Conservation (phyloP, 2,113 vertebrate species). For the Nannobrachium achirus region DNA sequence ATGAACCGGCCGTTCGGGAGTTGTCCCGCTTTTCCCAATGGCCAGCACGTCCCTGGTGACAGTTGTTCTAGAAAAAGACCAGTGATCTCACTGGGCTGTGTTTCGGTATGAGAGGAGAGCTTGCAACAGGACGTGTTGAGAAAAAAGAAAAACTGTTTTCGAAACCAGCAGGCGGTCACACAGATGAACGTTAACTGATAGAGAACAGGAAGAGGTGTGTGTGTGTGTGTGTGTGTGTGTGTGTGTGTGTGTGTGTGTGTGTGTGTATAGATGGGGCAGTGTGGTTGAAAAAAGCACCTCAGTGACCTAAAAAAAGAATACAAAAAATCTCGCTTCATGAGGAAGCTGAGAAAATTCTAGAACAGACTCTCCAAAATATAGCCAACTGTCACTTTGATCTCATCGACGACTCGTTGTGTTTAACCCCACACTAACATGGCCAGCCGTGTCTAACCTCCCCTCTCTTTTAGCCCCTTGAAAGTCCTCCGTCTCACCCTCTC, state of each 20-base stretch:
- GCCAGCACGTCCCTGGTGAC: too few species aligned
- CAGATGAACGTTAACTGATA: conserved; percentile 45
- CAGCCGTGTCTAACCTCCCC: neutral
- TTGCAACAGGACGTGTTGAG: conserved; percentile 31
- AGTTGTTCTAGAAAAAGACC: too few species aligned
- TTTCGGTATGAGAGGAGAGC: conserved; percentile 15
- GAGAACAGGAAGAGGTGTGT: conserved; percentile 65
- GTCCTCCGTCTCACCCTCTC: conserved; percentile 14
- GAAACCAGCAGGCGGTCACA: conserved; percentile 29
- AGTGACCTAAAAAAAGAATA: neutral
- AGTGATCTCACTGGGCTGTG: neutral
- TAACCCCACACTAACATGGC: neutral
- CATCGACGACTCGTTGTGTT: neutral
- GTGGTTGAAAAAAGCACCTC: conserved; percentile 1
- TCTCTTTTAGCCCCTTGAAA: conserved; percentile 28
- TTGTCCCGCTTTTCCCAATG: too few species aligned
- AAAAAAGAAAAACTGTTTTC: conserved; percentile 37
- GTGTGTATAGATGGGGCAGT: conserved; percentile 20
- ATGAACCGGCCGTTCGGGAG: too few species aligned
- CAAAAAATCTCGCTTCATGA: neutral
- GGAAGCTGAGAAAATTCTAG: conserved; percentile 11
- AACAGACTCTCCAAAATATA: neutral
- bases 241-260: conserved; percentile 5
- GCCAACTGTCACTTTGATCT: neutral
- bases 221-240: neutral